phyloP scores from a whole-genome alignment of 2,113 vertebrate genomes.

The Lichenostomus cassidix region DNA sequence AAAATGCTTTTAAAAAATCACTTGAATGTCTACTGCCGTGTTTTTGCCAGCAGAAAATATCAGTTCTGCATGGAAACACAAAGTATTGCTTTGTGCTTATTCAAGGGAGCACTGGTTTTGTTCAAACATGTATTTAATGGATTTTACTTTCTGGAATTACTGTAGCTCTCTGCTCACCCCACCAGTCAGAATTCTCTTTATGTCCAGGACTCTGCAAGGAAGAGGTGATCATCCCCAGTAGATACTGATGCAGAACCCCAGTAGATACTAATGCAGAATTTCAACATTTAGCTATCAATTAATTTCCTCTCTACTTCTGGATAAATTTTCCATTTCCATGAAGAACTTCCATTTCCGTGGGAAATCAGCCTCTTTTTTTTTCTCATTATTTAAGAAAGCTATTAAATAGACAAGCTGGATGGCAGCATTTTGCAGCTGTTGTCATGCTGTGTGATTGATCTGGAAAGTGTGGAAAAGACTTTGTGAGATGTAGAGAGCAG shows the following conservation, averaged over 20 bases:
- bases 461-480: not conserved
- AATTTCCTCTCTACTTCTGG: not conserved
- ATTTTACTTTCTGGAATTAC: not conserved
- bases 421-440: not conserved
- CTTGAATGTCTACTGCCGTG: not conserved
- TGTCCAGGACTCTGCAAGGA: not conserved
- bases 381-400: not conserved
- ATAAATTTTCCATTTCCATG: not conserved
- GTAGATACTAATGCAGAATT: not conserved
- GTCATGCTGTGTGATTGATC: not conserved
- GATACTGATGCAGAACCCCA: not conserved
- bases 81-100: not conserved
- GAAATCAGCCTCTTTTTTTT: not conserved
- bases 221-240: not conserved
- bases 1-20: not conserved
- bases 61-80: not conserved
- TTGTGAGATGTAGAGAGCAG: not conserved
- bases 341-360: not conserved
- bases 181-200: not conserved
- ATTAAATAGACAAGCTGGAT: not conserved
- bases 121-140: not conserved
- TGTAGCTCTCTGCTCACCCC: not conserved
- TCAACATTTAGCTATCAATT: not conserved
- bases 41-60: not conserved
- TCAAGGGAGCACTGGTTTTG: not conserved